A percentile compares a stretch with the other conserved stretches of the same genome.
These are phyloP conservation scores for Ciconia stormi DNA, from an alignment of 2,113 vertebrate species.

Conservation along the genomic window DNA sequence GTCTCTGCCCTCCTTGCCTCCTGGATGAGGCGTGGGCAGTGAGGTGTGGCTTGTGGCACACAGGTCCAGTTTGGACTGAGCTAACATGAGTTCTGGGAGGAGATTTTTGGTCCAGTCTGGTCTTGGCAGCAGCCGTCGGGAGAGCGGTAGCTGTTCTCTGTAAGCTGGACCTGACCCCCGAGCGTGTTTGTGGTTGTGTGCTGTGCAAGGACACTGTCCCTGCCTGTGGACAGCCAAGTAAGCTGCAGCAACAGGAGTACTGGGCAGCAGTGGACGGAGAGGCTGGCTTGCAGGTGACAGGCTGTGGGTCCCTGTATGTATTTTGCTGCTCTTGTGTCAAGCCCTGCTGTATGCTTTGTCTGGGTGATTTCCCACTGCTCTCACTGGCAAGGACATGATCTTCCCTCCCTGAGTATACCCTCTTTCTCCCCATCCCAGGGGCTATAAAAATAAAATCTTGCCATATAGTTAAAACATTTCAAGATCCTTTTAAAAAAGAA, in stretches of 20 bases:
- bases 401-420: neutral
- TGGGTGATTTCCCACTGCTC: neutral
- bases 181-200: accelerated
- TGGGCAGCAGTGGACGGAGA: too few relatives aligned
- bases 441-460: neutral
- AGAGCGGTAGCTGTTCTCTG: neutral
- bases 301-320: accelerated
- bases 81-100: neutral
- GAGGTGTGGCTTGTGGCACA: accelerated
- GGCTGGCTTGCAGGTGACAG: neutral
- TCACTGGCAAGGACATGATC: too few relatives aligned
- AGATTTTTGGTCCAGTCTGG: neutral
- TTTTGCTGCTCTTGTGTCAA: neutral
- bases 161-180: neutral
- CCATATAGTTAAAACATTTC: neutral
- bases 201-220: neutral
- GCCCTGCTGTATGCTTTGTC: neutral
- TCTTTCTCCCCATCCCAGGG: neutral
- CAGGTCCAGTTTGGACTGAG: neutral
- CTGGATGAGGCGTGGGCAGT: neutral
- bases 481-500: neutral
- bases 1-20: neutral
- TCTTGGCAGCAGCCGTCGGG: neutral
- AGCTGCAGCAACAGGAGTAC: too few relatives aligned
- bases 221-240: neutral